Base-by-base conservation (phyloP, 2,888 invertebrate genomes). In the Siphonodentalium dalli region DNA sequence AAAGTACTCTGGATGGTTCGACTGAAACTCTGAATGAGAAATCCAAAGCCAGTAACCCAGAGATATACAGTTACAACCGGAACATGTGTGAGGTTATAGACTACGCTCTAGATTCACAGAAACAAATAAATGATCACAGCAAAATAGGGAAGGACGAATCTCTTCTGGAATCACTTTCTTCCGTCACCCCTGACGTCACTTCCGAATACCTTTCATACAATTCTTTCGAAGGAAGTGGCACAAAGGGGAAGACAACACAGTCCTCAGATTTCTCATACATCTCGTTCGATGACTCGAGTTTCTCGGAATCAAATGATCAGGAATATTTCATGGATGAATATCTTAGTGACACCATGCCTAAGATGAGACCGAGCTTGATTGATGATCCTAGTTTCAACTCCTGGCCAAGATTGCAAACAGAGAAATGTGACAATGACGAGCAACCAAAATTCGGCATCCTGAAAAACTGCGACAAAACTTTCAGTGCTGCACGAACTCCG, bases 351-450 rank as follows among this genome's bases (percentile, higher is more conserved):
- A 63, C 61, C 1, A 24, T 61, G 3, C 61, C 61, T 4, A 40
- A 38, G 20, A 39, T 26, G 26, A 44, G 51, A 5, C n/a, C n/a
- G n/a, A n/a, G n/a, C n/a, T n/a, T n/a, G 39, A 41, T 27, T 37
- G 40, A 28, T 44, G 59, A 49, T 42, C 44, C 26, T 31, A 61
- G 58, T 38, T 61, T 59, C 26, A 65, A 71, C 43, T 75, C 75
- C 8, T 75, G 75, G 75, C 75, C 75, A n/a, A 57, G 75, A 41
- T 58, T 68, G 18, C 65, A 67, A 38, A 59, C 58, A 34, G 37
- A 45, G 18, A 43, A 46, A 29, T 43, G 41, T 23, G 40, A 43
- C 24, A 56, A 39, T 24, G 45, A 29, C 11, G 49, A 41, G 27
- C 60, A 65, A 27, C 54, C 63, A 23, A 54, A 56, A n/a, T 48